These are phyloP conservation scores for Amphipoea lucens DNA, from an alignment of 2,888 invertebrate species.

Conservation along the genomic window DNA sequence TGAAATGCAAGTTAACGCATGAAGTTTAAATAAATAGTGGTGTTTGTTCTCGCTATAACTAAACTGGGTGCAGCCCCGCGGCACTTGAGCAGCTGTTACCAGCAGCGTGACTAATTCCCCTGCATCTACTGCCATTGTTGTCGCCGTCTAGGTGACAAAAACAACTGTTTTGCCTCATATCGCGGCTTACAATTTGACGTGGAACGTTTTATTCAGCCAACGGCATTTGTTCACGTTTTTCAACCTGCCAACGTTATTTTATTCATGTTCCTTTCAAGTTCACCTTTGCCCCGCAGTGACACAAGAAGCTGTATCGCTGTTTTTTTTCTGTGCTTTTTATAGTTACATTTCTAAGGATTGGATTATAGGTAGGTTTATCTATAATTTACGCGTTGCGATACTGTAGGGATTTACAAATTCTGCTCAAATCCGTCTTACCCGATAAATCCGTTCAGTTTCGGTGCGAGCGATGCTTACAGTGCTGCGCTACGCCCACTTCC, in stretches of 20 bases:
- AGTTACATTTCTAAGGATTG: constrained; percentile 49
- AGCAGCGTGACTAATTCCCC: constrained; percentile 70
- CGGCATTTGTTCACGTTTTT: constrained; percentile 70
- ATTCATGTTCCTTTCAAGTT: constrained; percentile 69
- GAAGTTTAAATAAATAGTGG: constrained; percentile 37
- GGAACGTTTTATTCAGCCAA: constrained; percentile 69
- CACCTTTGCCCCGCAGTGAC: constrained; percentile 59
- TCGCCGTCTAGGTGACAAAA: constrained; percentile 71
- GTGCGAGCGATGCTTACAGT: constrained; percentile 23
- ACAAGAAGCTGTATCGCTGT: constrained; percentile 64
- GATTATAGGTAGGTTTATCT: constrained; percentile 49
- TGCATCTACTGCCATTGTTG: constrained; percentile 71
- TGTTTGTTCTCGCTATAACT: constrained; percentile 53
- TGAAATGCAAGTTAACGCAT: constrained; percentile 11
- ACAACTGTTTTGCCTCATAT: constrained; percentile 72
- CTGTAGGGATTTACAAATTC: constrained; percentile 56
- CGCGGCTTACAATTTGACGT: constrained; percentile 71
- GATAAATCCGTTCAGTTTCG: constrained; percentile 56
- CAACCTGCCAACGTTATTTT: constrained; percentile 64
- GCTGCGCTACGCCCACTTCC: constrained; percentile 40
- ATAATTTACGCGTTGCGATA: constrained; percentile 45
- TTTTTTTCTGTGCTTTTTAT: constrained; percentile 45
- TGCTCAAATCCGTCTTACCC: constrained; percentile 41
- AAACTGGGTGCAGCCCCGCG: constrained; percentile 58
- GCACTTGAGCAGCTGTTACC: constrained; percentile 65